Evolutionary conservation across 1,140 invertebrate species (phyloP).

Genomic region (Zaprionus vittiger): DNA sequence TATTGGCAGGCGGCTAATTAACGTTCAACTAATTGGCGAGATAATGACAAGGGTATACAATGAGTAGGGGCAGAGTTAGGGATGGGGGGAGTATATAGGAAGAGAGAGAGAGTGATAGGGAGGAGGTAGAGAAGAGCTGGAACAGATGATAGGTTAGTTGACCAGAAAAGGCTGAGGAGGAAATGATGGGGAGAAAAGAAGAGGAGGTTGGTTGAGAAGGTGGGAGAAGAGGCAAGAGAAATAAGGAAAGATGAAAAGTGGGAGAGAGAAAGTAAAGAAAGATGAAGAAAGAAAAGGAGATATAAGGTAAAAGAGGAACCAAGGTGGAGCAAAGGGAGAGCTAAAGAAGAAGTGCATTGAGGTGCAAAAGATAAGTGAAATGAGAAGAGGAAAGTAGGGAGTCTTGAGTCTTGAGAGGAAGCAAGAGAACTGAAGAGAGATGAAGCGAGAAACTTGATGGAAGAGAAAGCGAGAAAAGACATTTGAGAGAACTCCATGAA

Average conservation of each 20-base stretch:
- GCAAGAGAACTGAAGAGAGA: neutral
- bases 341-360: neutral
- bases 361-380: neutral
- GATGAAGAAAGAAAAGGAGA: neutral
- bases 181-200: neutral
- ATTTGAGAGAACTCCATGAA: neutral
- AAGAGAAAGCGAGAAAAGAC: neutral
- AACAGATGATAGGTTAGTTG: neutral
- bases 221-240: neutral
- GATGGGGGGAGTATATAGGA: neutral
- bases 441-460: neutral
- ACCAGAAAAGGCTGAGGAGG: neutral
- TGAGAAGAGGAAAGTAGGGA: neutral
- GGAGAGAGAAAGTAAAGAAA: neutral
- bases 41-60: conserved; percentile 53
- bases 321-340: neutral
- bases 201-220: neutral
- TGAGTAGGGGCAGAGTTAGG: neutral
- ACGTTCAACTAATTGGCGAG: conserved; percentile 63
- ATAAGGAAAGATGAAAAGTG: neutral
- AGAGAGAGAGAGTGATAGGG: neutral
- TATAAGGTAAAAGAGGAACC: neutral
- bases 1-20: conserved; percentile 63
- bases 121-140: neutral
- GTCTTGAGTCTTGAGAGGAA: neutral